A percentile compares a stretch with the other conserved stretches of the same genome.
These are phyloP conservation scores for Cetoscarus ocellatus DNA, from an alignment of 2,797 vertebrate genomes.

Conservation along the genomic window DNA sequence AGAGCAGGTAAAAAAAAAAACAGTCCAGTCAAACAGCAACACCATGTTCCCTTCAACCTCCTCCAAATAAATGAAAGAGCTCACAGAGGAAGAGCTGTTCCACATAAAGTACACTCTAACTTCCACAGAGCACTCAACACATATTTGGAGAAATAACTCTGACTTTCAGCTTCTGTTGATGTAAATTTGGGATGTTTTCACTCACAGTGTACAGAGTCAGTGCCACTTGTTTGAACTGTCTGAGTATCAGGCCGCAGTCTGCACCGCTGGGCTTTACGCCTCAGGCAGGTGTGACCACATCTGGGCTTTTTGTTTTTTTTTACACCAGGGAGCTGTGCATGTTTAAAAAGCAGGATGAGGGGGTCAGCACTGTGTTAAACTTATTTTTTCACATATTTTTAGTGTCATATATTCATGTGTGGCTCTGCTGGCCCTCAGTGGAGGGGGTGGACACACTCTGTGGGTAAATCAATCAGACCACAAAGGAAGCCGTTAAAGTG, in stretches of 20 bases:
- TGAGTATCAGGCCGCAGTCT: constrained; percentile 25
- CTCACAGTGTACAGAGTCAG: background rate
- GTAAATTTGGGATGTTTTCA: constrained; percentile 12
- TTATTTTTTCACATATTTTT: constrained; percentile 12
- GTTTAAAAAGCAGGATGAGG: constrained; percentile 9
- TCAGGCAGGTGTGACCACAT: constrained; percentile 26
- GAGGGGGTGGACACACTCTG: background rate
- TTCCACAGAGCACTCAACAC: background rate
- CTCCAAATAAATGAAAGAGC: constrained; percentile 3
- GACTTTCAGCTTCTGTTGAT: constrained; percentile 6
- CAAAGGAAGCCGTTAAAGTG: constrained; percentile 12
- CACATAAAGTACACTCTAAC: background rate
- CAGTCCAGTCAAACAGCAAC: background rate
- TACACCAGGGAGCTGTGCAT: constrained; percentile 2
- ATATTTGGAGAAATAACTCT: constrained; percentile 2
- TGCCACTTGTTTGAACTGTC: constrained; percentile 20
- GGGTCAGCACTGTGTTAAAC: constrained; percentile 11
- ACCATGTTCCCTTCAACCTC: constrained; percentile 7
- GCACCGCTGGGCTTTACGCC: constrained; percentile 17
- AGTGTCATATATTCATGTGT: constrained; percentile 7
- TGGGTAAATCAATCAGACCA: constrained; percentile 16
- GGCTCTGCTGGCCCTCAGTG: constrained; percentile 2
- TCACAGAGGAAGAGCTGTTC: background rate
- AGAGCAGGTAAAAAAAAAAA: background rate
- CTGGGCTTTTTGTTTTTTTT: constrained; percentile 4